Evolutionary conservation across 2,113 vertebrate species (phyloP).

Genomic region (Panthera tigris): DNA sequence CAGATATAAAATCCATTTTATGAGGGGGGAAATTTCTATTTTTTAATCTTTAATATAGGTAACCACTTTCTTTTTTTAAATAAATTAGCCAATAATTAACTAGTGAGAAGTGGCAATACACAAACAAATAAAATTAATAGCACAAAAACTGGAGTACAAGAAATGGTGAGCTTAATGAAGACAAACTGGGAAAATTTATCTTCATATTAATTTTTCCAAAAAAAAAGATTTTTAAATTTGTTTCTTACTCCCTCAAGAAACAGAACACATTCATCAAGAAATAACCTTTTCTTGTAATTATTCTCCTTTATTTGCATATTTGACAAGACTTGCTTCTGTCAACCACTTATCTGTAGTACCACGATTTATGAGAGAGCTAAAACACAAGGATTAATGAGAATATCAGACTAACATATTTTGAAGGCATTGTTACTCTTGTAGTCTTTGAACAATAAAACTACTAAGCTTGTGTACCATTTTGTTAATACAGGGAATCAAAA

Average conservation of each 20-base stretch:
- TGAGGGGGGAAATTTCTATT: not conserved
- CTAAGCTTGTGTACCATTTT: not conserved
- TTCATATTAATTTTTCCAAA: not conserved
- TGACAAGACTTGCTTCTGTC: conserved; percentile 12
- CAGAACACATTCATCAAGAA: conserved; percentile 11
- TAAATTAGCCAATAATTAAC: conserved; percentile 38
- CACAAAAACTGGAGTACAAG: not conserved
- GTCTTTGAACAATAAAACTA: conserved; percentile 24
- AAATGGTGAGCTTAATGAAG: not conserved
- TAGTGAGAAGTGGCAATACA: not conserved
- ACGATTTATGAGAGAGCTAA: conserved; percentile 23
- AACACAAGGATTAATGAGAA: not conserved
- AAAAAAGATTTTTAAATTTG: not conserved
- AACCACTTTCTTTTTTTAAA: not conserved
- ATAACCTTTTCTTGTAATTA: not conserved
- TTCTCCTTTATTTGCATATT: conserved; percentile 3
- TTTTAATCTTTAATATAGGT: not conserved
- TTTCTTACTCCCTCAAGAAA: conserved; percentile 31
- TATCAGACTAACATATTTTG: not conserved
- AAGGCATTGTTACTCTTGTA: not conserved
- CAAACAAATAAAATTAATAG: conserved; percentile 23
- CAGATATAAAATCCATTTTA: not conserved
- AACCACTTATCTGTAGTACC: not conserved
- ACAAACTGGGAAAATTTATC: not conserved
- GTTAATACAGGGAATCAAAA: not conserved